Evolutionary conservation across 2,113 vertebrate genomes (phyloP).

Genomic region (Psammodynastes pulverulentus): DNA sequence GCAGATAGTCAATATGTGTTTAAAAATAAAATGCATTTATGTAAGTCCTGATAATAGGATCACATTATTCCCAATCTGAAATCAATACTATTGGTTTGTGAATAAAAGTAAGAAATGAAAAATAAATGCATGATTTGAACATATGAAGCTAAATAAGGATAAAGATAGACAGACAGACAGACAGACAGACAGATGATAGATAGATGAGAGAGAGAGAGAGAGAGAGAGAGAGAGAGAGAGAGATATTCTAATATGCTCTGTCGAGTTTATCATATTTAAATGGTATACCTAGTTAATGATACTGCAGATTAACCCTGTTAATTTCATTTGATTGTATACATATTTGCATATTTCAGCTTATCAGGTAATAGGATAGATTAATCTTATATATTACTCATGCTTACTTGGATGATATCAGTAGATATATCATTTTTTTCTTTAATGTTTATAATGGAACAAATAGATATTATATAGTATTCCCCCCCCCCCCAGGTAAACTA

Average conservation of each 20-base stretch:
- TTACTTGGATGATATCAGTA: constrained; percentile 54
- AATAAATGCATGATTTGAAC: neutral
- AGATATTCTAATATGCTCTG: neutral
- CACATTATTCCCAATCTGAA: neutral
- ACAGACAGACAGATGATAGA: too few relatives aligned
- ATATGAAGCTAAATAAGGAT: neutral
- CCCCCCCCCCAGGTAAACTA: constrained; percentile 66
- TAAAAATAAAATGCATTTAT: neutral
- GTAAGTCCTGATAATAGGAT: neutral
- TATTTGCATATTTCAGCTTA: neutral
- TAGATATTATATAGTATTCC: constrained; percentile 62
- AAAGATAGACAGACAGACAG: too few relatives aligned
- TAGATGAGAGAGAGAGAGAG: too few relatives aligned
- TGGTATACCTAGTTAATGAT: neutral
- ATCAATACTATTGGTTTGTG: neutral
- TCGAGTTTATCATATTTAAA: neutral
- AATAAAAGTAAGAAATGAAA: neutral
- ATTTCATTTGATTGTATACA: neutral
- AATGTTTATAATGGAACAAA: constrained; percentile 61
- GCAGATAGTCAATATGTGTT: neutral
- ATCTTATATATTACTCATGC: constrained; percentile 48
- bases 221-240: too few relatives aligned
- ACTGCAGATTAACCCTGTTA: neutral
- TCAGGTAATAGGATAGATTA: neutral
- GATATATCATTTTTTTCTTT: constrained; percentile 54